Conservation (phyloP, 1,140 invertebrate genomes). For the Caerostris extrusa region DNA sequence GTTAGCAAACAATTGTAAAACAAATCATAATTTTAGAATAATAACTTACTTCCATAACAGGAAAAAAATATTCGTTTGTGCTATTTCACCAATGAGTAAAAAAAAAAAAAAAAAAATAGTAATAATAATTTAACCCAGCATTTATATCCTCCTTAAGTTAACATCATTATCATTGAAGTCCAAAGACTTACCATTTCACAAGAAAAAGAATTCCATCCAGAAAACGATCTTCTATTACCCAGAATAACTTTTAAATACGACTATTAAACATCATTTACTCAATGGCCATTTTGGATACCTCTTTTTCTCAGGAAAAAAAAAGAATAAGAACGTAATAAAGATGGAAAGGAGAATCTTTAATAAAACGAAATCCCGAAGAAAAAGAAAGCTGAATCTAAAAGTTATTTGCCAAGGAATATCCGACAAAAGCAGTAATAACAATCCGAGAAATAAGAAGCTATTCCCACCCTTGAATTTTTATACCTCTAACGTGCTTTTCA, state of each 20-base stretch:
- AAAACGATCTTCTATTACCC: slow-evolving; percentile 46
- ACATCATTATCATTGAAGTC: slow-evolving; percentile 3
- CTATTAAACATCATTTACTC: slow-evolving; percentile 73
- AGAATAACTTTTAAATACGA: slow-evolving; percentile 65
- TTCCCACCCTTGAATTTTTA: slow-evolving; percentile 34
- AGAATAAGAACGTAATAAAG: slow-evolving; percentile 48
- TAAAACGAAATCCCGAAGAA: not conserved
- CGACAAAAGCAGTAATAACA: slow-evolving; percentile 60
- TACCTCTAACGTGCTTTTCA: slow-evolving; percentile 31
- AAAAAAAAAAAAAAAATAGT: not conserved
- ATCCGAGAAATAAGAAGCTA: slow-evolving; percentile 39
- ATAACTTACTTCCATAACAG: not conserved
- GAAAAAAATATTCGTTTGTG: not conserved
- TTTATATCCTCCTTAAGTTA: slow-evolving; percentile 33
- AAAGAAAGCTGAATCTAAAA: not conserved
- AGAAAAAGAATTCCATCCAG: not conserved
- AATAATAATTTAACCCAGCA: not conserved
- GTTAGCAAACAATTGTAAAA: slow-evolving; percentile 14
- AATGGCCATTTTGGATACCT: slow-evolving; percentile 44
- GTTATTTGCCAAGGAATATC: slow-evolving; percentile 10
- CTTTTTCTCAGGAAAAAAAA: slow-evolving; percentile 12
- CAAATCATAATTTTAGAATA: not conserved
- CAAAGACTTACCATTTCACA: slow-evolving; percentile 11
- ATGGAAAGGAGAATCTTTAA: not conserved
- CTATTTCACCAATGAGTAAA: not conserved